These are phyloP conservation scores for Orcinus orca DNA, from an alignment of 2,113 vertebrate species.

Conservation along the genomic window DNA sequence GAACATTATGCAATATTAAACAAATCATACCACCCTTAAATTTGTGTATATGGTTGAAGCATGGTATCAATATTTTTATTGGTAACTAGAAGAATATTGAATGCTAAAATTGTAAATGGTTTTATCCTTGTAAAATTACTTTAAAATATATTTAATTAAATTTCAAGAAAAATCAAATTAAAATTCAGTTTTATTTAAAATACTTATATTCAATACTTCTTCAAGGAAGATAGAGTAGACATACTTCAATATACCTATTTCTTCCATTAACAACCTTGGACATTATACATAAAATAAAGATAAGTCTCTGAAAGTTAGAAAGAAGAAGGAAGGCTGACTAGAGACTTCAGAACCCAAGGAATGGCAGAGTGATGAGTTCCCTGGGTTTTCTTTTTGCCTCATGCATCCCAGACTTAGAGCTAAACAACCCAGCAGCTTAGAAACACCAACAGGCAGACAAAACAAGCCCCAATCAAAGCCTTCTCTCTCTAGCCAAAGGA, in stretches of 20 bases:
- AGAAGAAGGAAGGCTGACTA: not conserved
- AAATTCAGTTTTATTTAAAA: constrained; percentile 31
- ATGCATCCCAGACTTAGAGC: not conserved
- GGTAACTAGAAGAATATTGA: not conserved
- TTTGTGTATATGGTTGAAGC: not conserved
- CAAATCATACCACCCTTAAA: not conserved
- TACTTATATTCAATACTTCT: not conserved
- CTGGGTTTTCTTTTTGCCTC: not conserved
- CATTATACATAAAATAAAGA: not conserved
- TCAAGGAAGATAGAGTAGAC: not conserved
- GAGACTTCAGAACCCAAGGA: not conserved
- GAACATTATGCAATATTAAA: not conserved
- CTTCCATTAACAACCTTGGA: not conserved
- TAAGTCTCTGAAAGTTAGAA: not conserved
- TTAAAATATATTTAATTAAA: not conserved
- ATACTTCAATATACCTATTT: not conserved
- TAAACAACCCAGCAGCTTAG: not conserved
- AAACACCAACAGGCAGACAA: not conserved
- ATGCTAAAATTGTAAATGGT: not conserved
- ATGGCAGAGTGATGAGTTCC: not conserved
- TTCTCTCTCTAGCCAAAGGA: not conserved
- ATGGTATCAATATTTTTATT: not conserved
- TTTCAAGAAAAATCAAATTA: constrained; percentile 20
- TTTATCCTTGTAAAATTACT: constrained; percentile 13
- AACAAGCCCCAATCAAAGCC: not conserved